Evolutionary conservation across 2,888 invertebrate genomes (phyloP), one percentile per base, ranked within the genome.

Genomic region (Chymomyza procnemis): DNA sequence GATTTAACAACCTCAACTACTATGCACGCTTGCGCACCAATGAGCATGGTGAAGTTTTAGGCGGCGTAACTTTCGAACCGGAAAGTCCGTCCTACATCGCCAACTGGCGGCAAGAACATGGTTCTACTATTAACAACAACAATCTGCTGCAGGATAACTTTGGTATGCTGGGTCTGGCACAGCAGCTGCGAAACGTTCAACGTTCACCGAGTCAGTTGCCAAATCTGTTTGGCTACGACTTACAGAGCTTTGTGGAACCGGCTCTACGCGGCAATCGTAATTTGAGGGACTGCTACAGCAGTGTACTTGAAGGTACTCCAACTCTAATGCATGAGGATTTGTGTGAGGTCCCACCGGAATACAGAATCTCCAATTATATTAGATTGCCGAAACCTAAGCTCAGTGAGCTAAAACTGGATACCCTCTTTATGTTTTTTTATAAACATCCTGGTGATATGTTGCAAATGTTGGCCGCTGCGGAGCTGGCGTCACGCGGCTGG

Each of bases 401-500:
- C 0, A 68, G 69, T 8, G 65, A 84, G 56, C 80, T 84, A 86
- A 57, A 74, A 12, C 64, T 19, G 19, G 83, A 84, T 57, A 50
- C 78, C 9, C 19, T 84, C 4, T 84, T 84, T 56, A 78, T 61
- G 30, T 80, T 74, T 46, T 84, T 84, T 47, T 85, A 84, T n/a
- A 74, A 56, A 2, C 78, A 69, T 66, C 72, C 86, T 0, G 72
- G 74, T 2, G 83, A 84, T 41, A 75, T 85, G 81, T 70, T 84
- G 86, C 83, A 84, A 66, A 46, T 84, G 84, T 19, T 84, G 34
- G 64, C 80, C 0, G 86, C 83, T 0, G 86, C 83, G 0, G 81
- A 85, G 21, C 55, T 84, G 46, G 76, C 75, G 2, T 74, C 84
- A 14, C 84, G 83, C 0, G 71, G 70, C 41, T 84, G 83, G 83